Evolutionary conservation across 2,797 vertebrate species (phyloP).

Genomic region (Muscicapa striata): DNA sequence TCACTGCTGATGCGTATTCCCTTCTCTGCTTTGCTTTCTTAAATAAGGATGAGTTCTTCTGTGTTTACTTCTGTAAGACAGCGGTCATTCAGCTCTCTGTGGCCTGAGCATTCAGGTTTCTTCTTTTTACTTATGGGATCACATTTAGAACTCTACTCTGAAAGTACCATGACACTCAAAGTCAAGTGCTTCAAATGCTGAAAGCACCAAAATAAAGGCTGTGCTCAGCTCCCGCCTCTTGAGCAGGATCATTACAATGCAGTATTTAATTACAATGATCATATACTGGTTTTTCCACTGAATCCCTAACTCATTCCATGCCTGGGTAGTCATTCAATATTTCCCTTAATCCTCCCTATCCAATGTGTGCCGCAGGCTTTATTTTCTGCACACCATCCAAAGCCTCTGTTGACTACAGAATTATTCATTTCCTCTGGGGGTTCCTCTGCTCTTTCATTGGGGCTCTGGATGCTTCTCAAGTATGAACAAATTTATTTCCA

Average conservation of each 20-base stretch:
- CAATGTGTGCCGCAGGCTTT: slow-evolving; percentile 16
- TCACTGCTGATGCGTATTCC: not conserved
- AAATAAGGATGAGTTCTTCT: not conserved
- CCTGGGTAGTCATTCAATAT: slow-evolving; percentile 41
- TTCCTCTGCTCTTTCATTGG: not conserved
- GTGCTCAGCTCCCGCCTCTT: not conserved
- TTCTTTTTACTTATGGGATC: not conserved
- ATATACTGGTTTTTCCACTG: slow-evolving; percentile 43
- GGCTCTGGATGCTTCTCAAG: not conserved
- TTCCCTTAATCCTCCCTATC: slow-evolving; percentile 33
- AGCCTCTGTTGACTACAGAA: not conserved
- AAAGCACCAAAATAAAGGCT: not conserved
- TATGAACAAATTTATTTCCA: not conserved
- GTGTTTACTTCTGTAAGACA: not conserved
- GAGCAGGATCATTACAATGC: slow-evolving; percentile 1
- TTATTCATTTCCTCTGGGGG: slow-evolving; percentile 24
- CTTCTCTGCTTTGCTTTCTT: not conserved
- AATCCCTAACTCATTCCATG: slow-evolving; percentile 32
- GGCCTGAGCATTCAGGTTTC: not conserved
- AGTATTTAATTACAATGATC: slow-evolving; percentile 36
- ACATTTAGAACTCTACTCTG: not conserved
- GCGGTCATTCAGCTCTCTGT: not conserved
- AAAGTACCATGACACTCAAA: not conserved
- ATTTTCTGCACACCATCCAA: not conserved
- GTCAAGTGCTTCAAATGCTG: not conserved